Percentiles rank a stretch among this genome's conserved stretches.
Conservation (phyloP, 2,797 vertebrate genomes). For the Nannoperca australis region DNA sequence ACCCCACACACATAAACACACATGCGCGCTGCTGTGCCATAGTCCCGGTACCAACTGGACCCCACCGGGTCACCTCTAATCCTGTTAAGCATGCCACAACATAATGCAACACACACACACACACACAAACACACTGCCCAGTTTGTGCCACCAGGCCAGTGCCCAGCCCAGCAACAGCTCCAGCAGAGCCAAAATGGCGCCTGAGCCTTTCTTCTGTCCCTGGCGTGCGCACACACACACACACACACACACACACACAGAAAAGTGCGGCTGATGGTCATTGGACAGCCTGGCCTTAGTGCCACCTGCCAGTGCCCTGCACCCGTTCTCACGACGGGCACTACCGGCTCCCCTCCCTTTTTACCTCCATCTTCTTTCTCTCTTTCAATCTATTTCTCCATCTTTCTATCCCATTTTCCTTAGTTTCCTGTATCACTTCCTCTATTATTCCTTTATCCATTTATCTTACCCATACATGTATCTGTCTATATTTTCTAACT, state of each 20-base stretch:
- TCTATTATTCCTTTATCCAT: conserved; percentile 12
- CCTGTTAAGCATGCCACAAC: conserved; percentile 84
- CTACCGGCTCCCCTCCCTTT: conserved; percentile 64
- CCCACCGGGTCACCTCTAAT: conserved; percentile 85
- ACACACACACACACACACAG: conserved; percentile 38
- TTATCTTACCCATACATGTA: neutral
- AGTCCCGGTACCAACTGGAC: conserved; percentile 84
- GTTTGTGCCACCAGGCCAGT: conserved; percentile 74
- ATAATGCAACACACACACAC: conserved; percentile 71
- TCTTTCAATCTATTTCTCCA: conserved; percentile 43
- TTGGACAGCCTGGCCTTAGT: conserved; percentile 79
- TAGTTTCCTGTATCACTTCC: conserved; percentile 3
- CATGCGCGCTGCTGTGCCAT: conserved; percentile 69
- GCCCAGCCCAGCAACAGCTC: conserved; percentile 76
- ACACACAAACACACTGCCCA: conserved; percentile 52
- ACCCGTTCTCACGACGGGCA: conserved; percentile 71
- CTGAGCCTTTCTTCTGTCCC: conserved; percentile 73
- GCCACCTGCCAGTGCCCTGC: conserved; percentile 78
- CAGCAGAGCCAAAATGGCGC: conserved; percentile 79
- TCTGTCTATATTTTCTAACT: neutral
- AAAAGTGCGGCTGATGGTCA: conserved; percentile 71
- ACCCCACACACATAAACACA: conserved; percentile 76
- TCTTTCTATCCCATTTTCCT: conserved; percentile 13
- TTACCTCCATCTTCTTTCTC: conserved; percentile 33
- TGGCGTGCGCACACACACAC: conserved; percentile 39